Percentiles rank a stretch among this genome's conserved stretches.
Conservation (phyloP, 2,797 vertebrate genomes). For the Lerista edwardsae region DNA sequence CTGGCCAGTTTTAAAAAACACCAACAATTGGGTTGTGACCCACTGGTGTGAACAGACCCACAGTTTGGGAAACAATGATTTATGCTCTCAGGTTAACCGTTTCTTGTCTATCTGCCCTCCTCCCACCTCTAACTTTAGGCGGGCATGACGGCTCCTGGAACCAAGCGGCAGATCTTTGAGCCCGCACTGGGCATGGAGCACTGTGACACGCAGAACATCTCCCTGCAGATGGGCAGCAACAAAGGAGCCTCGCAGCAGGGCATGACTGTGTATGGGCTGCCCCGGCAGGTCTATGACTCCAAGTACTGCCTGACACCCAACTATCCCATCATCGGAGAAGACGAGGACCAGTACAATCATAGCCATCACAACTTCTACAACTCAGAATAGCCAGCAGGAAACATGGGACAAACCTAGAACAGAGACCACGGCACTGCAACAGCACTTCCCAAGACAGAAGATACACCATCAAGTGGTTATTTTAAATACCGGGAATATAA, state of each 20-base stretch:
- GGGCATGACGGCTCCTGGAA: conserved; percentile 94
- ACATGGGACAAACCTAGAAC: conserved; percentile 7
- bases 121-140: conserved; percentile 72
- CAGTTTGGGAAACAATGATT: too few species aligned
- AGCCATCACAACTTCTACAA: conserved; percentile 83
- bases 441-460: neutral
- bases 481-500: conserved; percentile 13
- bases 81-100: neutral
- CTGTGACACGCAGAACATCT: conserved; percentile 88
- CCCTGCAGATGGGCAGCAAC: conserved; percentile 97
- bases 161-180: conserved; percentile 94
- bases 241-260: conserved; percentile 92
- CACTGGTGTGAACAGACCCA: too few species aligned
- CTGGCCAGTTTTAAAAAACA: too few species aligned
- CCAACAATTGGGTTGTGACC: too few species aligned
- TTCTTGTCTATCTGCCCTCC: neutral
- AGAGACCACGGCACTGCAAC: neutral
- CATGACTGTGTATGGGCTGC: conserved; percentile 93
- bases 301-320: conserved; percentile 87
- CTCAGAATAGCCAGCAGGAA: conserved; percentile 75
- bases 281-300: conserved; percentile 92
- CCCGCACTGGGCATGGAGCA: conserved; percentile 90
- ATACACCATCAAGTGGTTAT: neutral
- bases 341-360: conserved; percentile 81
- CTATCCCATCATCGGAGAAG: conserved; percentile 76